A percentile compares a stretch with the other conserved stretches of the same genome.
These are phyloP conservation scores for Chaetops frenatus DNA, from an alignment of 2,113 vertebrate species.

Conservation along the genomic window DNA sequence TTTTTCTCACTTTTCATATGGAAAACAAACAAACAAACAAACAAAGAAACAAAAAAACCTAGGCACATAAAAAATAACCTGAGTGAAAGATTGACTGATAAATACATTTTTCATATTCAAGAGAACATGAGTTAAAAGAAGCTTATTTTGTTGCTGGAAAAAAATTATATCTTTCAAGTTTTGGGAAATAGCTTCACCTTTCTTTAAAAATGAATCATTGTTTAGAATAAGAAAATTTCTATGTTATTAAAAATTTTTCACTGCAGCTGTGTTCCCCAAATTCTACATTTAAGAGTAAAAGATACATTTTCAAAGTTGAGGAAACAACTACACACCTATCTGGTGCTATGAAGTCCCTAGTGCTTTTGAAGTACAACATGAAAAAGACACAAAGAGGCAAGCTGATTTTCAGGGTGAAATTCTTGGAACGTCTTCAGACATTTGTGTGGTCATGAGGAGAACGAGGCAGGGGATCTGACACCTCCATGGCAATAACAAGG, in stretches of 20 bases:
- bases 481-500: background rate
- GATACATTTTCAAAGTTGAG: background rate
- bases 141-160: background rate
- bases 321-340: background rate
- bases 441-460: background rate
- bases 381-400: background rate
- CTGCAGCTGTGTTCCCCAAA: background rate
- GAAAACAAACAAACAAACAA: too few species aligned
- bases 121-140: background rate
- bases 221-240: background rate
- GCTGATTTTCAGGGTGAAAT: background rate
- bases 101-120: background rate
- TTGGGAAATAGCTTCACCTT: background rate
- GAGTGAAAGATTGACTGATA: background rate
- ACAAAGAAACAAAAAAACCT: too few species aligned
- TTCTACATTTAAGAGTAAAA: background rate
- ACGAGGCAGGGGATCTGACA: background rate
- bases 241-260: background rate
- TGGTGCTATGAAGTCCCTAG: background rate
- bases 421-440: background rate
- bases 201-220: background rate
- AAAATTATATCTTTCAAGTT: background rate
- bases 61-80: background rate
- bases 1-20: background rate
- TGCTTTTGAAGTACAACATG: background rate